Evolutionary conservation across 2,888 invertebrate genomes (phyloP).

Genomic region (Harpagoxenus sublaevis): DNA sequence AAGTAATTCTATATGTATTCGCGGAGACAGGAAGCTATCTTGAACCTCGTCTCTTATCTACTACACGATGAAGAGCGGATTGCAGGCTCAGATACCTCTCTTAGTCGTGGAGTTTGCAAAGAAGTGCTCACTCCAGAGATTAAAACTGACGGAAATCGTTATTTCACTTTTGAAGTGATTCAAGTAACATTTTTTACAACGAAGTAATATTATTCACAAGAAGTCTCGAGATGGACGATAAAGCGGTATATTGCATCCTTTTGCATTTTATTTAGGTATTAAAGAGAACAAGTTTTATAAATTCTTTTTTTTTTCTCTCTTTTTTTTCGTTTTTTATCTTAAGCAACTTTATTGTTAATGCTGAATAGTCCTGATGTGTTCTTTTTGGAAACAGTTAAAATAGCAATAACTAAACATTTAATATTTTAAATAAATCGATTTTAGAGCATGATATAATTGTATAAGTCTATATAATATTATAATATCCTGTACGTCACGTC

Average conservation of each 20-base stretch:
- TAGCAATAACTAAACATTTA: neutral
- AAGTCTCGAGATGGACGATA: neutral
- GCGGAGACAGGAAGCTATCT: neutral
- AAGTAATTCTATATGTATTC: neutral
- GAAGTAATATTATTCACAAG: neutral
- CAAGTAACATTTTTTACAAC: neutral
- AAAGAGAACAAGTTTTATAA: neutral
- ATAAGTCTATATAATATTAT: neutral
- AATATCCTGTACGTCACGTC: neutral
- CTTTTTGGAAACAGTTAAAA: neutral
- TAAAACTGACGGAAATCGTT: constrained; percentile 6
- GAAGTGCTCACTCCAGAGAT: neutral
- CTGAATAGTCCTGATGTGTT: neutral
- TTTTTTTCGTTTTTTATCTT: neutral
- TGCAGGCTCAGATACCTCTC: neutral
- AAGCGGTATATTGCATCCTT: neutral
- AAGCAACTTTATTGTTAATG: neutral
- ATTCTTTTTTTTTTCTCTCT: neutral
- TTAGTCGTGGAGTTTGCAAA: neutral
- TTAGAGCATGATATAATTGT: neutral
- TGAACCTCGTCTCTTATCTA: constrained; percentile 10
- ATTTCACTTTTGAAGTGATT: neutral
- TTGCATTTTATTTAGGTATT: neutral
- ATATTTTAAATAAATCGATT: neutral
- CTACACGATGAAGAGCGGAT: constrained; percentile 2